Evolutionary conservation across 2,797 vertebrate species (phyloP).

Genomic region (Syngnathus acus): DNA sequence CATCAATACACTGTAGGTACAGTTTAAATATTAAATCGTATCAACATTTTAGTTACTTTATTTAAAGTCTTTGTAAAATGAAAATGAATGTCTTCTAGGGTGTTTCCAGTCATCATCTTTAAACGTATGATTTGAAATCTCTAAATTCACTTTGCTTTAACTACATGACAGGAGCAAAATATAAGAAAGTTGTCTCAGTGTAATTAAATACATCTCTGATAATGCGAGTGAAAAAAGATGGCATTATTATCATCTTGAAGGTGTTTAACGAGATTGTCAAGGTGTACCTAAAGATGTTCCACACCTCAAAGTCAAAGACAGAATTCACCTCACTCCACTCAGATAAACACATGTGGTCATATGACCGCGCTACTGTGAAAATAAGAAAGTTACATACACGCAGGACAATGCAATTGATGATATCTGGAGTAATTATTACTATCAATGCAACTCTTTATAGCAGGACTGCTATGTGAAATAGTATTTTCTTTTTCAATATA

Average conservation of each 20-base stretch:
- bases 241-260: background rate
- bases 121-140: too few relatives aligned
- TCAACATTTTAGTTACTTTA: background rate
- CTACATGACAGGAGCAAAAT: background rate
- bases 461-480: background rate
- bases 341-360: background rate
- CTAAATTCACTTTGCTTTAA: too few relatives aligned
- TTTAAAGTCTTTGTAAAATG: background rate
- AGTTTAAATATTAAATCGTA: background rate
- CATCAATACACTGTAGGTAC: too few relatives aligned
- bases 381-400: background rate
- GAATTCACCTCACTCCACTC: background rate
- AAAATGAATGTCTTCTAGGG: background rate
- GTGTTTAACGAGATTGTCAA: background rate
- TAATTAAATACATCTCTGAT: background rate
- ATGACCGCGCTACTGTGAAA: slow-evolving; percentile 2
- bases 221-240: too few relatives aligned
- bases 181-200: background rate
- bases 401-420: slow-evolving; percentile 3
- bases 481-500: background rate
- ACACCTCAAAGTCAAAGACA: background rate
- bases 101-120: too few relatives aligned
- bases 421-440: background rate
- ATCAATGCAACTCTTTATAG: slow-evolving; percentile 6
- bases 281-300: background rate